Evolutionary conservation across 2,888 invertebrate genomes (phyloP), one percentile per base, ranked within the genome.

Genomic region (Disparrhopalites patrizii): DNA sequence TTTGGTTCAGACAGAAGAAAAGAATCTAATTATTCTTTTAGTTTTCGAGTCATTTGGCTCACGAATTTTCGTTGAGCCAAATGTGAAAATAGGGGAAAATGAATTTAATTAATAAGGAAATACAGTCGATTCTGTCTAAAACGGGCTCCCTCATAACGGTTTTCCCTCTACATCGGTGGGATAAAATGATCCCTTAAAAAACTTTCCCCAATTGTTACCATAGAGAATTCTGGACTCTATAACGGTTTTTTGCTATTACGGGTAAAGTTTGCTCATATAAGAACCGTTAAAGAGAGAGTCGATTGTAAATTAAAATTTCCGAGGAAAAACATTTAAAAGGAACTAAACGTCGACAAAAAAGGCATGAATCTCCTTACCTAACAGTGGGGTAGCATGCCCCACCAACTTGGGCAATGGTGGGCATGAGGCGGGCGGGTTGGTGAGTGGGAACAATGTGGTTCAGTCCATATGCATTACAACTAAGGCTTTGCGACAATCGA

Each of bases 401-500:
- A 1, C 82, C 82, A 10, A 82, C 70, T 66, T 77, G 76, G 13
- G 64, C 38, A 27, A 71, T 70, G 31, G 36, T 20, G 5, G 20
- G 64, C 15, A 69, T 38, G 15, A 58, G 54, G 25, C 55, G 62
- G 8, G 73, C 67, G 23, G 62, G 38, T 77, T 75, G 5, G 78
- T 50, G 33, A 15, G 28, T 7, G 3, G 18, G 33, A 31, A 33
- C 77, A 57, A 79, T 77, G 75, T 64, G 36, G 51, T 73, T 78
- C 25, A 82, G 79, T 69, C 81, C 81, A 62, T 82, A 82, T 27
- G 82, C 82, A 70, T 82, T 82, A 71, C 81, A 82, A 56, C 80
- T 79, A 30, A 79, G 77, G 10, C 79, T 78, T 69, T 82, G 82
- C 65, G 81, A 77, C 66, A 80, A 80, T 10, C 79, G 78, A 3